Conservation (phyloP, 2,797 vertebrate genomes). For the Synaphobranchus kaupii region DNA sequence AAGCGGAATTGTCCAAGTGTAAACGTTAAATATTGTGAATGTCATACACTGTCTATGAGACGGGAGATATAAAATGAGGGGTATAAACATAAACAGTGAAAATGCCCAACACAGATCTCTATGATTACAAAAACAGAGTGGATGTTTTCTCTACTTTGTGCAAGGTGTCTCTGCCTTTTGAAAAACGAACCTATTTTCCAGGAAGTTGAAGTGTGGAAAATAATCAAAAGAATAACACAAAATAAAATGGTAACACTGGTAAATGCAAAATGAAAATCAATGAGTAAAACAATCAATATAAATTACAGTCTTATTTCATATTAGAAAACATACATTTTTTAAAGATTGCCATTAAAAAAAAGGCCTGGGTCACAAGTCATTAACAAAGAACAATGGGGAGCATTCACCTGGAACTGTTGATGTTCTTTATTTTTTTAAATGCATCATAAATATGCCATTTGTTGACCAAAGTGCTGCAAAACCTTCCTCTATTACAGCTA, state of each 20-base stretch:
- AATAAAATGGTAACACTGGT: neutral
- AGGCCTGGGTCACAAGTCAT: slow-evolving; percentile 17
- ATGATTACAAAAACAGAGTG: slow-evolving; percentile 2
- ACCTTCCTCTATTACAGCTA: neutral
- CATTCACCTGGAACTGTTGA: slow-evolving; percentile 28
- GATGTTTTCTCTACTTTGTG: neutral
- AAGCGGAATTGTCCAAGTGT: neutral
- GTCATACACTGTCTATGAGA: neutral
- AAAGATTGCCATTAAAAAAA: neutral
- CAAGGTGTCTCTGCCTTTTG: neutral
- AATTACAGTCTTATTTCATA: neutral
- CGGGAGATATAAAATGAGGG: neutral
- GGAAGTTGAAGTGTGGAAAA: neutral
- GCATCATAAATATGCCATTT: slow-evolving; percentile 4
- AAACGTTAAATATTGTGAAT: slow-evolving; percentile 16
- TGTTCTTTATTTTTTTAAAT: neutral
- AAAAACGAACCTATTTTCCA: neutral
- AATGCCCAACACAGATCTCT: neutral
- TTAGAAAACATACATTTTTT: neutral
- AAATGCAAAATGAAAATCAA: neutral
- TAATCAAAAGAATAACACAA: neutral
- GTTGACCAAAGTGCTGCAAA: neutral
- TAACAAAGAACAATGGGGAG: slow-evolving; percentile 51
- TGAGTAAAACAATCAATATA: neutral
- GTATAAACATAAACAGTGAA: slow-evolving; percentile 1